These are phyloP conservation scores for Perizoma flavofasciatum DNA, from an alignment of 2,888 invertebrate species.

Conservation along the genomic window DNA sequence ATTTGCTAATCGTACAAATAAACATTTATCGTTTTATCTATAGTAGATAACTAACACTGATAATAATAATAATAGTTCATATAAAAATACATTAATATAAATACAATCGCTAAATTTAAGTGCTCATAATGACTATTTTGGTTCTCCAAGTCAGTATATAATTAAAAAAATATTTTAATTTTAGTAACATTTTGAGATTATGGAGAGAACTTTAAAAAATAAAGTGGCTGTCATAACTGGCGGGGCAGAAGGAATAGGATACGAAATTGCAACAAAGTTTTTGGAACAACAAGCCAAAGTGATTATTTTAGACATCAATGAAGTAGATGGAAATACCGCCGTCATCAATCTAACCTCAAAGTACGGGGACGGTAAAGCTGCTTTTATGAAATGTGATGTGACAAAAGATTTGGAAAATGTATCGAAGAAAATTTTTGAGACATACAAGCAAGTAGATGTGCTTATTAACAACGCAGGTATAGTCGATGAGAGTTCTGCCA, in stretches of 20 bases:
- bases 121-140: too few species aligned
- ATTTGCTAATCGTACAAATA: too few species aligned
- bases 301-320: constrained; percentile 47
- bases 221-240: constrained; percentile 64
- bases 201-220: constrained; percentile 31
- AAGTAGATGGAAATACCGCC: constrained; percentile 19
- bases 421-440: constrained; percentile 47
- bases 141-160: too few species aligned
- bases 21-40: too few species aligned
- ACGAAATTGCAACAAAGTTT: constrained; percentile 62
- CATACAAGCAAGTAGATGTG: constrained; percentile 59
- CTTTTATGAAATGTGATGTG: constrained; percentile 76
- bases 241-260: constrained; percentile 74
- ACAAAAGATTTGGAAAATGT: constrained; percentile 64
- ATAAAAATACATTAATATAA: too few species aligned
- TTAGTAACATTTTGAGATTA: constrained; percentile 6
- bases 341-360: constrained; percentile 46
- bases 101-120: too few species aligned
- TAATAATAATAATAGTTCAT: too few species aligned
- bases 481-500: constrained; percentile 37
- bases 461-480: constrained; percentile 68
- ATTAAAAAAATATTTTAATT: background rate
- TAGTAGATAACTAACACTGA: too few species aligned
- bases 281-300: constrained; percentile 56
- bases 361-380: constrained; percentile 64